These are phyloP conservation scores for Porites evermanni DNA, from an alignment of 92 coral and sea anemone species.

Conservation along the genomic window DNA sequence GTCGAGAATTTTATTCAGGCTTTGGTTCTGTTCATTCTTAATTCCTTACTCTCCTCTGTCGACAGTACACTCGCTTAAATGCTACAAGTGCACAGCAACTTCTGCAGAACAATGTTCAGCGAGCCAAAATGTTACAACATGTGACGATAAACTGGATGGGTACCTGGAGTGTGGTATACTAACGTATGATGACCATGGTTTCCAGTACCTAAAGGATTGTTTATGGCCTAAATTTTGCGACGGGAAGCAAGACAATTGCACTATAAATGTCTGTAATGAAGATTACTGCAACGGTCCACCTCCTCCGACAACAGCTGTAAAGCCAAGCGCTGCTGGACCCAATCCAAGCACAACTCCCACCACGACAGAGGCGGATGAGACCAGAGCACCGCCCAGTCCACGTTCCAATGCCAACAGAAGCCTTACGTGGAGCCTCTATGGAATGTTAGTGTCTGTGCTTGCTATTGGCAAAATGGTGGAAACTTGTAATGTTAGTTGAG, in stretches of 20 bases:
- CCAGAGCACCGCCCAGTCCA: background rate
- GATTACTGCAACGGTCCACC: constrained; percentile 41
- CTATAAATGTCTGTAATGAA: background rate
- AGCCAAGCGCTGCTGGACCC: background rate
- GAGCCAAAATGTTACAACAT: background rate
- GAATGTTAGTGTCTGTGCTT: background rate
- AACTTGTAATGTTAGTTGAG: background rate
- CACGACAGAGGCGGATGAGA: background rate
- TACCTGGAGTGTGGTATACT: background rate
- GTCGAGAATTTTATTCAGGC: no score
- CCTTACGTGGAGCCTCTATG: background rate
- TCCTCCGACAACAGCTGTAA: constrained; percentile 7
- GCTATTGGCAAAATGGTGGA: constrained; percentile 9
- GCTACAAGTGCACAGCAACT: background rate
- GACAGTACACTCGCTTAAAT: constrained; percentile 18
- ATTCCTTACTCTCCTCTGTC: background rate
- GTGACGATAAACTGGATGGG: background rate
- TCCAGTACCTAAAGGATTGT: constrained; percentile 2
- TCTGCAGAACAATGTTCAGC: background rate
- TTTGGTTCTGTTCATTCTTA: no score
- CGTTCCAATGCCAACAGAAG: background rate
- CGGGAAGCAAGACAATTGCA: background rate
- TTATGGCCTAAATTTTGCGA: background rate
- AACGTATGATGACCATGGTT: background rate
- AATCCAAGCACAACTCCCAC: background rate